Conservation (phyloP, 1,140 invertebrate genomes). For the Zophobas morio region DNA sequence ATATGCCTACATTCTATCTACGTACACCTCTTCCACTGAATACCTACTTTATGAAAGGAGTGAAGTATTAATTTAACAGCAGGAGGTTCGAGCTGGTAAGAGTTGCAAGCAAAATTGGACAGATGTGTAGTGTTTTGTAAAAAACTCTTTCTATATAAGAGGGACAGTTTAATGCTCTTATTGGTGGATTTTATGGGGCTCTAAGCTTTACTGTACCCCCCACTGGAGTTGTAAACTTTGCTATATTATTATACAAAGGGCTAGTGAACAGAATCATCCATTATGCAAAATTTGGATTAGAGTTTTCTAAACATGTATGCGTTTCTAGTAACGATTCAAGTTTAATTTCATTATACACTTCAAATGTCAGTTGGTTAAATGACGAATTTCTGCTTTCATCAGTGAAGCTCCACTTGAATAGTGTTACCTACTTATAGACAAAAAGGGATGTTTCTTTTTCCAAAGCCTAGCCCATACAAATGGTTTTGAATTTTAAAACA, state of each 20-base stretch:
- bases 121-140: constrained; percentile 46
- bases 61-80: constrained; percentile 47
- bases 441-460: too few species aligned
- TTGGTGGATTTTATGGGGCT: constrained; percentile 46
- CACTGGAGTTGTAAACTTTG: constrained; percentile 31
- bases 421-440: too few species aligned
- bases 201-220: constrained; percentile 44
- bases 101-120: constrained; percentile 45
- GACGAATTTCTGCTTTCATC: background rate
- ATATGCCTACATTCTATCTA: background rate
- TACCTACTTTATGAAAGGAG: constrained; percentile 33
- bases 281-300: constrained; percentile 43
- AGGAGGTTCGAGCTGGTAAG: constrained; percentile 36
- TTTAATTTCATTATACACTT: constrained; percentile 1
- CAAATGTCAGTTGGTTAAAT: background rate
- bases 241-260: constrained; percentile 41
- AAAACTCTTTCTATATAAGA: constrained; percentile 44
- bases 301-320: constrained; percentile 1
- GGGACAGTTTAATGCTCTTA: constrained; percentile 40
- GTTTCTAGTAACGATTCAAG: background rate
- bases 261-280: constrained; percentile 28
- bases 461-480: too few species aligned
- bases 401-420: background rate
- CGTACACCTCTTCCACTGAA: constrained; percentile 11
- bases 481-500: too few species aligned